Percentiles rank a stretch among this genome's conserved stretches.
These are phyloP conservation scores for Amiota minor DNA, from an alignment of 2,888 invertebrate genomes.

Conservation along the genomic window DNA sequence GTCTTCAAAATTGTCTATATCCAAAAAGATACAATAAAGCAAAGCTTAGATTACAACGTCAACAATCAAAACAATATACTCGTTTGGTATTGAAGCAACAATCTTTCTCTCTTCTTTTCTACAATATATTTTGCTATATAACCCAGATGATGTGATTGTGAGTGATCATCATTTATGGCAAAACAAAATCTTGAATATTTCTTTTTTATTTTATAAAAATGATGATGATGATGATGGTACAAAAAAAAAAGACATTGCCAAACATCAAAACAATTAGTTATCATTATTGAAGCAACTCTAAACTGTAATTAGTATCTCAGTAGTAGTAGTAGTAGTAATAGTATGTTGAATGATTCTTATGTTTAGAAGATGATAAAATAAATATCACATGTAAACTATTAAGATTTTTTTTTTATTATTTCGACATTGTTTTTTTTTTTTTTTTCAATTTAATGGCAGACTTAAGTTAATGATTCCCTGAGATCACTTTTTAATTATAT, in stretches of 20 bases:
- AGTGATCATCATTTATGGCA: background rate
- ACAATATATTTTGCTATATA: too few relatives aligned
- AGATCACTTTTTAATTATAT: too few relatives aligned
- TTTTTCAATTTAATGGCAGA: too few relatives aligned
- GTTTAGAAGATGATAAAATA: too few relatives aligned
- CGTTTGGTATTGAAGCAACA: conserved; percentile 12
- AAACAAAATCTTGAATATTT: conserved; percentile 17
- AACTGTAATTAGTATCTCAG: background rate
- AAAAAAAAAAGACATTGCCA: conserved; percentile 14
- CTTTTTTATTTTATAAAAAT: conserved; percentile 13
- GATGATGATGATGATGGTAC: conserved; percentile 1
- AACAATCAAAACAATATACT: background rate
- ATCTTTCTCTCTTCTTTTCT: too few relatives aligned
- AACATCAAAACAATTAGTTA: conserved; percentile 25
- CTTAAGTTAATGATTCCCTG: too few relatives aligned
- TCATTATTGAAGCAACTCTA: background rate
- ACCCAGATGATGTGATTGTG: background rate
- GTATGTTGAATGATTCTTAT: too few relatives aligned
- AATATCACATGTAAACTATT: too few relatives aligned
- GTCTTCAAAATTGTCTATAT: conserved; percentile 12
- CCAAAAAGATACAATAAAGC: background rate
- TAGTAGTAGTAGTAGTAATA: too few relatives aligned
- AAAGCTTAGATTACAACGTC: conserved; percentile 12
- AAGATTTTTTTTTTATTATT: too few relatives aligned
- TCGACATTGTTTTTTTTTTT: too few relatives aligned